Percentiles rank a stretch among this genome's conserved stretches.
These are phyloP conservation scores for Acanthoscelides obtectus DNA, from an alignment of 2,888 invertebrate species.

Conservation along the genomic window DNA sequence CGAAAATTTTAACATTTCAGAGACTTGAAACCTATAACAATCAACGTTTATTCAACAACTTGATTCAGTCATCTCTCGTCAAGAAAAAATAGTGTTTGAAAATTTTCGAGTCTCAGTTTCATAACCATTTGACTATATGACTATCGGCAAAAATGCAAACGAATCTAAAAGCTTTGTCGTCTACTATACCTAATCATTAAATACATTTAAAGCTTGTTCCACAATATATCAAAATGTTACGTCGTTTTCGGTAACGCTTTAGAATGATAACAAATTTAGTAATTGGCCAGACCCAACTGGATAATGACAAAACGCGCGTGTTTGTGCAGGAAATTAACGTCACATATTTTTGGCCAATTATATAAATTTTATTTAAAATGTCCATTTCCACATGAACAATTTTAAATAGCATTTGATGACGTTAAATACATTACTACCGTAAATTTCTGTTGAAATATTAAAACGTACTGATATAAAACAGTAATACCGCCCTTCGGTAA, in stretches of 20 bases:
- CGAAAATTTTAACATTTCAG: no score
- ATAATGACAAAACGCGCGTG: neutral
- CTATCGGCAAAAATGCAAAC: no score
- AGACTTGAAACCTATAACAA: no score
- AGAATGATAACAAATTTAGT: neutral
- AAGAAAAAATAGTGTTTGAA: no score
- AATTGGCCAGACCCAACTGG: neutral
- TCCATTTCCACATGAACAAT: neutral
- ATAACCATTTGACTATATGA: no score
- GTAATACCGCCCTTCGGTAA: neutral
- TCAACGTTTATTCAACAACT: no score
- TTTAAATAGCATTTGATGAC: neutral
- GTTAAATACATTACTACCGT: neutral
- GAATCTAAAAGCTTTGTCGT: no score
- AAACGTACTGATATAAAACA: neutral
- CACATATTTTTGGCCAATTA: neutral
- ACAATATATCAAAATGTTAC: no score
- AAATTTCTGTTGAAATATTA: neutral
- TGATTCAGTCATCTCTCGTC: no score
- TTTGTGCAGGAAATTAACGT: neutral
- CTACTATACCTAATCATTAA: no score
- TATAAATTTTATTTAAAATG: neutral
- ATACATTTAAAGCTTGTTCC: no score
- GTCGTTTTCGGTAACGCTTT: neutral
- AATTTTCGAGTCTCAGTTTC: no score